Conservation (phyloP, 1,140 invertebrate genomes). For the Zaprionus capensis region DNA sequence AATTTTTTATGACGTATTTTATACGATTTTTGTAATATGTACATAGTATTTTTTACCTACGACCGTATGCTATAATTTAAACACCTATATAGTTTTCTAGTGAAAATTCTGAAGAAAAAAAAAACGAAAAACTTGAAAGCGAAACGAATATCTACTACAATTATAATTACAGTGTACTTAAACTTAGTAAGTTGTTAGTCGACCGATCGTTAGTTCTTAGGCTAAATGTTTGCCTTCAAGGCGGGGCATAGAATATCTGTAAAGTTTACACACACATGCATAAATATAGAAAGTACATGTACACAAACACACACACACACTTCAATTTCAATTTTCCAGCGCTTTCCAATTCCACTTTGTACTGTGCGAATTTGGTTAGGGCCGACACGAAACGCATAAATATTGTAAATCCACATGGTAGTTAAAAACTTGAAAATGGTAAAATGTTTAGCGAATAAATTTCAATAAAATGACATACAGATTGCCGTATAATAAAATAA, state of each 20-base stretch:
- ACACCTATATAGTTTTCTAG: constrained; percentile 65
- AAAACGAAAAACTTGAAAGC: not conserved
- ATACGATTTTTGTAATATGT: constrained; percentile 77
- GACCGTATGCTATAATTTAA: constrained; percentile 44
- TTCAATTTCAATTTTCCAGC: constrained; percentile 48
- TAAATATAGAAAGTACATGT: constrained; percentile 47
- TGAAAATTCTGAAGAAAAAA: constrained; percentile 28
- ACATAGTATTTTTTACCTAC: constrained; percentile 75
- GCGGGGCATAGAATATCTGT: constrained; percentile 64
- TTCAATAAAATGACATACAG: constrained; percentile 60
- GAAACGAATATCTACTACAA: constrained; percentile 29
- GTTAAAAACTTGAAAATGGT: constrained; percentile 78
- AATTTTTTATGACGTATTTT: constrained; percentile 67
- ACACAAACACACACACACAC: constrained; percentile 32
- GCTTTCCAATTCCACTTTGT: constrained; percentile 16
- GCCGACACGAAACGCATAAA: constrained; percentile 43
- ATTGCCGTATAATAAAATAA: constrained; percentile 64
- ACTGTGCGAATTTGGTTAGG: constrained; percentile 18
- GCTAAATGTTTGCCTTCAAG: constrained; percentile 61
- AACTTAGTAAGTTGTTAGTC: constrained; percentile 65
- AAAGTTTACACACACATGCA: constrained; percentile 56
- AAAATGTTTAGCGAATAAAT: constrained; percentile 76
- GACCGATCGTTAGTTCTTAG: constrained; percentile 58
- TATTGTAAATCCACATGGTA: constrained; percentile 77
- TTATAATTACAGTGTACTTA: constrained; percentile 43